Evolutionary conservation across 2,113 vertebrate genomes (phyloP).

Genomic region (Campylorhamphus procurvoides): DNA sequence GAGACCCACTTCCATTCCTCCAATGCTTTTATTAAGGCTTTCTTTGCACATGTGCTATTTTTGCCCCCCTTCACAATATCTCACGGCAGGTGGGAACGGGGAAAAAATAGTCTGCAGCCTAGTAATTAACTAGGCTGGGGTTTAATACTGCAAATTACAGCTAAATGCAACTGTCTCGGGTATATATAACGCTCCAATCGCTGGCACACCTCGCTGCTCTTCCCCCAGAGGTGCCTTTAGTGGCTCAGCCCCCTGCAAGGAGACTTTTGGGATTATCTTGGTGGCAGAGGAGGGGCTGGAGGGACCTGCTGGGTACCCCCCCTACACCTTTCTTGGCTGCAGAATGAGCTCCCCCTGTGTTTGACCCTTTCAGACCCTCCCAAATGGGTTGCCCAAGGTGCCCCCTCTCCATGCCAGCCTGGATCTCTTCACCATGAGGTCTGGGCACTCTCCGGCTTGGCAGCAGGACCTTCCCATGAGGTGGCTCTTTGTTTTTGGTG

Average conservation of each 20-base stretch:
- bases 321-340: background rate
- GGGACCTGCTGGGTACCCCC: background rate
- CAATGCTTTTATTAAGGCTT: background rate
- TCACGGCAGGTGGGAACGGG: conserved; percentile 16
- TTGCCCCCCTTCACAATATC: conserved; percentile 19
- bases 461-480: background rate
- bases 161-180: background rate
- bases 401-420: background rate
- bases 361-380: background rate
- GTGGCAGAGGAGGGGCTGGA: background rate
- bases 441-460: background rate
- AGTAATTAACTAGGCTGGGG: conserved; percentile 34
- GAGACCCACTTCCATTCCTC: conserved; percentile 21
- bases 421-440: fast-evolving
- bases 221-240: background rate
- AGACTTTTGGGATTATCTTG: background rate
- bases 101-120: conserved; percentile 45
- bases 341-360: fast-evolving
- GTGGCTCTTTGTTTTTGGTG: background rate
- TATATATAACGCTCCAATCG: background rate
- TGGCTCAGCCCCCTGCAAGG: background rate
- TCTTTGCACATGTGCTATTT: conserved; percentile 26
- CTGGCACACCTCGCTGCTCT: background rate
- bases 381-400: background rate
- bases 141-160: background rate